Evolutionary conservation across 2,113 vertebrate species (phyloP), one percentile per base, ranked within the genome.

Genomic region (Cnemophilus loriae): DNA sequence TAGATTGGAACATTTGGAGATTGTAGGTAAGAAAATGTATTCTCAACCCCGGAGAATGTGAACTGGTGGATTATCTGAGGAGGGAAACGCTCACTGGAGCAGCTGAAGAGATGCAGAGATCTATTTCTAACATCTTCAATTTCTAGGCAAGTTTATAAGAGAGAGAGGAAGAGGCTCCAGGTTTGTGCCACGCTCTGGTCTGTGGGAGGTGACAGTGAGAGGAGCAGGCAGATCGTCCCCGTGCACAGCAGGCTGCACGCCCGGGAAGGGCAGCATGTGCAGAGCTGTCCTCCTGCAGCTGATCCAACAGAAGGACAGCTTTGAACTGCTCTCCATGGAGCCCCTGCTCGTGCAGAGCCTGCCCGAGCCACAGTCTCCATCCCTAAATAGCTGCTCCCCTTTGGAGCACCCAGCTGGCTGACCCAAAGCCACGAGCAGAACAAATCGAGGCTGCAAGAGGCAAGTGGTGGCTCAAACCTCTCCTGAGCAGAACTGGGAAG

Each of bases 1-100:
- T 95, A 97, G 95, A 90, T 20, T 5, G 70, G 91, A 96, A 96
- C 95, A 81, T 94, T 94, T 88, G 87, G 82, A 95, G 82, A 85
- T 63, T 47, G 63, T 32, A 96, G 95, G 95, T 94, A 96, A 93
- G 93, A 84, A 96, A 95, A 94, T 50, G 67, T 11, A 91, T 81
- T 56, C 78, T 86, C 52, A 26, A 5, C 13, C 53, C 52, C 3
- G 3, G 79, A 85, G 90, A 90, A 77, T 11, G 4, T 35, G 68
- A 95, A 59, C 83, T 30, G 65, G 91, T 2, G 13, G 80, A 69
- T 89, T 77, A 94, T 64, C 63, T 85, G 90, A 65, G 75, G 84
- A 96, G 78, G 73, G 76, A 76, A 91, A 56, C 1, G 52, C 90
- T 91, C 56, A 79, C 76, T 7, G 7, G 75, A 83, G 92, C 4